Evolutionary conservation across 2,113 vertebrate species (phyloP).

Genomic region (Apeltes quadracus): DNA sequence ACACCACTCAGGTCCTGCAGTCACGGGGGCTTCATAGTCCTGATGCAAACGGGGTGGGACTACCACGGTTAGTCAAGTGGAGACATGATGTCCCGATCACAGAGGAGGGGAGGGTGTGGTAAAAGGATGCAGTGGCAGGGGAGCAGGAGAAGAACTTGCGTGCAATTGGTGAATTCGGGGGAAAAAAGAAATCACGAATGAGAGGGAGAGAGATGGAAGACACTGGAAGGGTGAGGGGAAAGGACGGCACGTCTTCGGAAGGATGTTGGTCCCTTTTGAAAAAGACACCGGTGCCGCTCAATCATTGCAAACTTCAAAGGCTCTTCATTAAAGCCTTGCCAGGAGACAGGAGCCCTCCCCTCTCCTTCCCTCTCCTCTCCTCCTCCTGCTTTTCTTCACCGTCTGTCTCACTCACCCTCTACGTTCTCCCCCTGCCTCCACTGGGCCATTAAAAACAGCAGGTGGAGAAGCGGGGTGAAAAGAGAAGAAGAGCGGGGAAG

Average conservation of each 20-base stretch:
- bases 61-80: slow-evolving; percentile 61
- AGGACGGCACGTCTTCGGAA: slow-evolving; percentile 28
- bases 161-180: slow-evolving; percentile 14
- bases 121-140: slow-evolving; percentile 9
- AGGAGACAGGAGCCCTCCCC: slow-evolving; percentile 42
- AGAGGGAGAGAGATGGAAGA: slow-evolving; percentile 14
- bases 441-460: slow-evolving; percentile 63
- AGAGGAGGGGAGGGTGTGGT: slow-evolving; percentile 33
- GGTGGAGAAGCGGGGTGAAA: slow-evolving; percentile 38
- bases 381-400: slow-evolving; percentile 42
- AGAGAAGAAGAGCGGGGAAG: slow-evolving; percentile 29
- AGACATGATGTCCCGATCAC: slow-evolving; percentile 66
- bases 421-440: slow-evolving; percentile 21
- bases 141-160: slow-evolving; percentile 25
- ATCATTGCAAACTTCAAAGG: slow-evolving; percentile 72
- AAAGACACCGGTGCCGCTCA: slow-evolving; percentile 57
- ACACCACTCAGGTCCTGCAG: slow-evolving; percentile 22
- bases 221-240: slow-evolving; percentile 20
- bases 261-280: slow-evolving; percentile 52
- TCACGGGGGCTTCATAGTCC: slow-evolving; percentile 40
- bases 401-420: slow-evolving; percentile 42
- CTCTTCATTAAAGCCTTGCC: slow-evolving; percentile 69
- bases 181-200: slow-evolving; percentile 10
- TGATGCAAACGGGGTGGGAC: slow-evolving; percentile 46
- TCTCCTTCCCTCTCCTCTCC: slow-evolving; percentile 10